Percentiles rank a stretch among this genome's conserved stretches.
Conservation (phyloP, 2,797 vertebrate genomes). For the Adrianichthys oophorus region DNA sequence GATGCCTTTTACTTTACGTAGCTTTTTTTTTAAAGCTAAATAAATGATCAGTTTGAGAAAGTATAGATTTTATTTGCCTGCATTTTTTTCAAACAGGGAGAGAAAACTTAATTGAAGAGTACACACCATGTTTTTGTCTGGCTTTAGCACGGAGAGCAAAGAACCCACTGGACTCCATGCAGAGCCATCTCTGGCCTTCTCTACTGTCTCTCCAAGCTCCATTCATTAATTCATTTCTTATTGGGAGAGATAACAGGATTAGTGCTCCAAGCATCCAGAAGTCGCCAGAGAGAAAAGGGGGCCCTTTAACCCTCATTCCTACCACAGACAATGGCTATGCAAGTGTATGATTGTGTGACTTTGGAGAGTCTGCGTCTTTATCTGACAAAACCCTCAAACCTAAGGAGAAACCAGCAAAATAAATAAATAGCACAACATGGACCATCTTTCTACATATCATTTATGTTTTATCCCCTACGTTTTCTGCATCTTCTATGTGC, state of each 20-base stretch:
- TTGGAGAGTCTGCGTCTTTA: slow-evolving; percentile 51
- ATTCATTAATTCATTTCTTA: slow-evolving; percentile 76
- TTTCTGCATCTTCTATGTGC: slow-evolving; percentile 22
- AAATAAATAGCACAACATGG: slow-evolving; percentile 41
- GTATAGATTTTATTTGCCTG: background rate
- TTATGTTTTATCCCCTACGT: background rate
- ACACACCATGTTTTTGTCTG: slow-evolving; percentile 7
- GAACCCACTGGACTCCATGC: slow-evolving; percentile 34
- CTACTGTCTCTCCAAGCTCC: slow-evolving; percentile 38
- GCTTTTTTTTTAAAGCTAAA: too few relatives aligned
- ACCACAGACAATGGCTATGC: slow-evolving; percentile 55
- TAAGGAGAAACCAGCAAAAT: background rate
- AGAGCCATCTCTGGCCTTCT: slow-evolving; percentile 32
- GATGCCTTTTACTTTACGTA: too few relatives aligned
- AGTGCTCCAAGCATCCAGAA: slow-evolving; percentile 64
- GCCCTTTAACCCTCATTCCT: slow-evolving; percentile 51
- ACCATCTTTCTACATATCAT: background rate
- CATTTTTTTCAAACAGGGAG: slow-evolving; percentile 1
- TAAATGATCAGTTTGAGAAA: too few relatives aligned
- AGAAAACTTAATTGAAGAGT: slow-evolving; percentile 11
- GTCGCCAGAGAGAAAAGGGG: slow-evolving; percentile 52
- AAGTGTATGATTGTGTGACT: slow-evolving; percentile 36
- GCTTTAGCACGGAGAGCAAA: slow-evolving; percentile 7
- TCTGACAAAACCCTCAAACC: slow-evolving; percentile 59
- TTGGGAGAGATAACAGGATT: slow-evolving; percentile 78